A percentile compares a stretch with the other conserved stretches of the same genome.
These are phyloP conservation scores for Leptopilina drosophilae DNA, from an alignment of 2,888 invertebrate genomes.

Conservation along the genomic window DNA sequence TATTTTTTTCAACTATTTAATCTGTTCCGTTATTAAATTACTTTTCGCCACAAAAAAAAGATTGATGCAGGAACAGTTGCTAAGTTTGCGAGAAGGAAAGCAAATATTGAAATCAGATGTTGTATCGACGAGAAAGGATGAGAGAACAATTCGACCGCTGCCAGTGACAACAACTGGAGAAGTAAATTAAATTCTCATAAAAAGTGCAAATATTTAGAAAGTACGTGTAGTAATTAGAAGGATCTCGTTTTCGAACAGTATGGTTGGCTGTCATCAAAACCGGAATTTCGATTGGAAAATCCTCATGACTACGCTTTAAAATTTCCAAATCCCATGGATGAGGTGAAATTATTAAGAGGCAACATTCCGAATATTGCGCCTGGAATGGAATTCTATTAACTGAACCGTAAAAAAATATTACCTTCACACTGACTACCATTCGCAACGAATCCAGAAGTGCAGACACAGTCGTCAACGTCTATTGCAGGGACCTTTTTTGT, in stretches of 20 bases:
- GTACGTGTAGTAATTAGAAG: neutral
- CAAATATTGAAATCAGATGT: neutral
- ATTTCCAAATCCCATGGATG: constrained; percentile 63
- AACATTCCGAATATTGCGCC: constrained; percentile 62
- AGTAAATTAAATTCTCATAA: neutral
- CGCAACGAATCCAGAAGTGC: constrained; percentile 81
- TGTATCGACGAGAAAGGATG: constrained; percentile 42
- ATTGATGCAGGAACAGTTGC: constrained; percentile 56
- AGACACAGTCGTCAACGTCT: constrained; percentile 80
- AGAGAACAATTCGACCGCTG: constrained; percentile 61
- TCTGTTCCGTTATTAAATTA: too few species aligned
- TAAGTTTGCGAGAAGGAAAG: constrained; percentile 58
- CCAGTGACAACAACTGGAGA: constrained; percentile 52
- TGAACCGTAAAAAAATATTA: constrained; percentile 61
- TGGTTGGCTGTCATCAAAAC: constrained; percentile 68
- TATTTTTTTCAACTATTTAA: too few species aligned
- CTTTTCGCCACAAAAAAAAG: constrained; percentile 47
- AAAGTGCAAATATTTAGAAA: neutral
- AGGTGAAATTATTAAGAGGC: constrained; percentile 58
- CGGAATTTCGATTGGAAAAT: constrained; percentile 67
- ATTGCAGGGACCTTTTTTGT: constrained; percentile 79
- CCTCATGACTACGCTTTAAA: constrained; percentile 60
- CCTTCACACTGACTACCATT: constrained; percentile 80
- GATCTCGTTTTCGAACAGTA: constrained; percentile 55
- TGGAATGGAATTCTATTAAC: constrained; percentile 63